Evolutionary conservation across 92 coral and sea anemone species (phyloP), one percentile per base, ranked within the genome.

Genomic region (Epizoanthus fatuus): DNA sequence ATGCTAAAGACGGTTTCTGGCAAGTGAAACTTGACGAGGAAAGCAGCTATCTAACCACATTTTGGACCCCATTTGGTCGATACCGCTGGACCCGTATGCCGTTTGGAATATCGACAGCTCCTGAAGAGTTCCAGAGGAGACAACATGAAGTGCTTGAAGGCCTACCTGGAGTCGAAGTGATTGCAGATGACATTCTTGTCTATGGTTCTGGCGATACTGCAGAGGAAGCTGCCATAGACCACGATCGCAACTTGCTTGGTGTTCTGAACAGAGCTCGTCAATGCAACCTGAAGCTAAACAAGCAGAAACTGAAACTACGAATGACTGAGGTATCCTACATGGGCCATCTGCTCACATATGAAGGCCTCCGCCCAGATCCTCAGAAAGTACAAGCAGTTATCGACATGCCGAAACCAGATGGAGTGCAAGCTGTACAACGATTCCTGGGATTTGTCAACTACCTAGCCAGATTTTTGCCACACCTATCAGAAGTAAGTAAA

Each of bases 41-140:
- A 4, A 90, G 95, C 78, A 88, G 88, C 32, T 84, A 56, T 17
- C 76, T 83, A 35, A 92, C 92, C 56, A 92, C 92, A 3, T 92
- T 88, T 69, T 83, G 89, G 15, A 86, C 91, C 8, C 88, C 86
- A 8, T 87, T 87, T 88, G 92, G 90, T 38, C 82, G 90, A 40
- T 85, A 55, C 49, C 85, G 91, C 25, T 86, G 91, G 96, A 79
- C 80, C 0, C 56, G 93, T 17, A 90, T 90, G 93, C 96, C 92
- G 13, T 90, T 93, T 55, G 90, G 93, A 39, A 20, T 92, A 19
- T 75, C 87, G 4, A 82, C 93, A 1, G 93, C 92, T 13, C 96
- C 93, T 5, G 93, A 93, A 60, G 96, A 93, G 63, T 93, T 93
- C 60, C 93, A 93, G 72, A 86, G 92, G 42, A 81, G 93, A 63